Conservation (phyloP, 1,140 invertebrate genomes). For the Meloidogyne floridensis region DNA sequence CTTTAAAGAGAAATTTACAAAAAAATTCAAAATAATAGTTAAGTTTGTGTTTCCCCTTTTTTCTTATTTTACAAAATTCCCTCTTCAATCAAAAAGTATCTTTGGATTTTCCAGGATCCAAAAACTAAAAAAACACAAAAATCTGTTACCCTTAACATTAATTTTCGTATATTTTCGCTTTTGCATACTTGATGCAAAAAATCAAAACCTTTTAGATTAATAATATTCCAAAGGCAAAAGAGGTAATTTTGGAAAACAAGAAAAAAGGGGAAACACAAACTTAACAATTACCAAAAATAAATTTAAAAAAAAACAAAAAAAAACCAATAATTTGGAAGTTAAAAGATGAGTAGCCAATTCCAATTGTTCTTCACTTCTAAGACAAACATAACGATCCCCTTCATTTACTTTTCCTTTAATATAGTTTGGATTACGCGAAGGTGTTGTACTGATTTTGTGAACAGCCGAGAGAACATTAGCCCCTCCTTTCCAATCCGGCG, state of each 20-base stretch:
- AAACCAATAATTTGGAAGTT: slow-evolving; percentile 25
- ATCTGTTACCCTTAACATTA: no score
- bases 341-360: slow-evolving; percentile 44
- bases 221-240: no score
- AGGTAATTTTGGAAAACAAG: no score
- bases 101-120: no score
- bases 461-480: slow-evolving; percentile 20
- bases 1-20: background rate
- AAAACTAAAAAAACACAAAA: no score
- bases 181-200: no score
- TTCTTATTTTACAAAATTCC: background rate
- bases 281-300: no score
- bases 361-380: slow-evolving; percentile 46
- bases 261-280: no score
- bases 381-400: slow-evolving; percentile 46
- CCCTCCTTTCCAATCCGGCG: slow-evolving; percentile 21
- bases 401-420: slow-evolving; percentile 25
- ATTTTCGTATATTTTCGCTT: no score
- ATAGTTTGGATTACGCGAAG: slow-evolving; percentile 38
- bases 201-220: no score
- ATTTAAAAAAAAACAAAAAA: background rate
- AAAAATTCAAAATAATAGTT: no score
- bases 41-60: background rate
- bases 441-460: slow-evolving; percentile 30
- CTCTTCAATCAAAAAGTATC: no score